Percentiles rank a stretch among this genome's conserved stretches.
Conservation (phyloP, 2,113 vertebrate species). For the Psilopogon haemacephalus region DNA sequence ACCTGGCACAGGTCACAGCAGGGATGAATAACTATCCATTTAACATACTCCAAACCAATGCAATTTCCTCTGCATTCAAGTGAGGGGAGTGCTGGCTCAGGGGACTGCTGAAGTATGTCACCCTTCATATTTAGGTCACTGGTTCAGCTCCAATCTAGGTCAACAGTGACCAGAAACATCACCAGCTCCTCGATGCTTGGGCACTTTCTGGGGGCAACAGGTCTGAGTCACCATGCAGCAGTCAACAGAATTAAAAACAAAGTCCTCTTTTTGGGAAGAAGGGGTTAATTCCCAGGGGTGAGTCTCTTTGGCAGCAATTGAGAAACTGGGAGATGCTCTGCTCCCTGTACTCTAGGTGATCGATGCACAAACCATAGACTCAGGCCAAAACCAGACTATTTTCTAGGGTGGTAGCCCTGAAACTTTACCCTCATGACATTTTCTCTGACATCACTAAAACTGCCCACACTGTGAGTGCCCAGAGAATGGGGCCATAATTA, state of each 20-base stretch:
- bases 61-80: constrained; percentile 14
- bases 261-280: background rate
- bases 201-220: background rate
- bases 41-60: background rate
- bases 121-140: constrained; percentile 32
- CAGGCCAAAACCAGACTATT: background rate
- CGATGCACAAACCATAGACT: accelerated
- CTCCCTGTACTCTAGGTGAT: background rate
- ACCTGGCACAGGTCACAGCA: background rate
- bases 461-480: background rate
- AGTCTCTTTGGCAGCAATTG: background rate
- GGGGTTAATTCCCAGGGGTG: background rate
- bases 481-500: background rate
- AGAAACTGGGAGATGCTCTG: background rate
- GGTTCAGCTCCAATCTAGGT: constrained; percentile 33
- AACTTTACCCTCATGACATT: background rate
- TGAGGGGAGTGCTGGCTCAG: constrained; percentile 26
- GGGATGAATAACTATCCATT: background rate
- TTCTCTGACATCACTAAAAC: background rate
- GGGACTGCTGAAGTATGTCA: constrained; percentile 12
- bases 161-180: background rate
- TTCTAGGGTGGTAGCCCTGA: background rate
- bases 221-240: background rate
- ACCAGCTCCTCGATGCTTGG: background rate
- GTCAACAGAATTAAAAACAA: background rate